Evolutionary conservation across 2,888 invertebrate genomes (phyloP).

Genomic region (Ptycholaimellus sp.): DNA sequence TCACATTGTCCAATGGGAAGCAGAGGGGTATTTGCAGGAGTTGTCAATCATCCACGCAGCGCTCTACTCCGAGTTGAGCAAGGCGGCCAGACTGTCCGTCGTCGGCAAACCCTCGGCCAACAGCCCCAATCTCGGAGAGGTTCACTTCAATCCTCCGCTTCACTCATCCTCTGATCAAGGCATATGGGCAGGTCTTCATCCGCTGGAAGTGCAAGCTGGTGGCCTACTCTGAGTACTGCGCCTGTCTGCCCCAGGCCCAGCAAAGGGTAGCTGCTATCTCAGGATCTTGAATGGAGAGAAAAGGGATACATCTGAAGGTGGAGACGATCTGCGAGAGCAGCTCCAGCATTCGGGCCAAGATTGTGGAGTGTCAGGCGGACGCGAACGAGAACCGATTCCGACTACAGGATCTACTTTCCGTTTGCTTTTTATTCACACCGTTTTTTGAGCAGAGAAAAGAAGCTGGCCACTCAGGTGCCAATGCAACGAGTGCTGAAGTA

Average conservation of each 20-base stretch:
- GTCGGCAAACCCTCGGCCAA: too few relatives aligned
- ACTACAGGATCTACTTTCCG: slow-evolving; percentile 72
- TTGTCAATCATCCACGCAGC: slow-evolving; percentile 60
- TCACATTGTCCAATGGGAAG: too few relatives aligned
- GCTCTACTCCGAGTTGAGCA: slow-evolving; percentile 52
- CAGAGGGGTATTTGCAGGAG: too few relatives aligned
- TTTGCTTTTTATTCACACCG: too few relatives aligned
- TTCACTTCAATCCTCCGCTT: too few relatives aligned
- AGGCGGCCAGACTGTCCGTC: too few relatives aligned
- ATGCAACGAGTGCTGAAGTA: slow-evolving; percentile 96
- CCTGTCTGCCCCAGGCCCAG: slow-evolving; percentile 69
- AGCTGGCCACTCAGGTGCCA: too few relatives aligned
- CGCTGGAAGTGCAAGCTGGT: slow-evolving; percentile 51
- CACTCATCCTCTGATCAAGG: neutral
- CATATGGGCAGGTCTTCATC: neutral
- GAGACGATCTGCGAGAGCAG: slow-evolving; percentile 44
- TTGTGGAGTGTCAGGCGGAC: slow-evolving; percentile 65
- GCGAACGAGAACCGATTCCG: slow-evolving; percentile 61
- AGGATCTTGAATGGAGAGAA: neutral
- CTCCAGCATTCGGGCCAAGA: slow-evolving; percentile 40
- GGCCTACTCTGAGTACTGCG: slow-evolving; percentile 82
- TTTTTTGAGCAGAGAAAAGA: too few relatives aligned
- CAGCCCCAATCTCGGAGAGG: too few relatives aligned
- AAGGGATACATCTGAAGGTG: too few relatives aligned
- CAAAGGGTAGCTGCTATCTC: slow-evolving; percentile 30